These are phyloP conservation scores for Leuctra nigra DNA, from an alignment of 2,888 invertebrate species.

Conservation along the genomic window DNA sequence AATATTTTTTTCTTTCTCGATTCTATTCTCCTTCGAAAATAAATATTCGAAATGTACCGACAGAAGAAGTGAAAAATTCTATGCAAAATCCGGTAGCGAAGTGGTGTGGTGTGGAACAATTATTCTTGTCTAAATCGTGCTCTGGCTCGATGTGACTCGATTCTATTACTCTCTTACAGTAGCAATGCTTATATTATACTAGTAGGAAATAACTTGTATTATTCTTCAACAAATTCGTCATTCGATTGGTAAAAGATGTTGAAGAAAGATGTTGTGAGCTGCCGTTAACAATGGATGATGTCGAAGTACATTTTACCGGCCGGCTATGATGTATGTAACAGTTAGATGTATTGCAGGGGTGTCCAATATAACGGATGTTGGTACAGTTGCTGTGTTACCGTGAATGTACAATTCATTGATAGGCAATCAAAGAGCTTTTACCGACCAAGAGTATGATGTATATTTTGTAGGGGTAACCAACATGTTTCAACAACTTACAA, in stretches of 20 bases:
- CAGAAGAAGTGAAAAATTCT: slow-evolving; percentile 7
- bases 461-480: too few species aligned
- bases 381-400: too few species aligned
- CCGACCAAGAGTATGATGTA: too few species aligned
- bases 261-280: slow-evolving; percentile 16
- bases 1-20: background rate
- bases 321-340: background rate
- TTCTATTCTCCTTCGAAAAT: background rate
- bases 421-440: too few species aligned
- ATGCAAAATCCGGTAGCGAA: slow-evolving; percentile 14
- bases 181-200: background rate
- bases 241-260: slow-evolving; percentile 7
- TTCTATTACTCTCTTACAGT: background rate
- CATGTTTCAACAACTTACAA: too few species aligned
- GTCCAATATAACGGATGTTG: background rate
- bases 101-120: slow-evolving; percentile 1
- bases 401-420: too few species aligned
- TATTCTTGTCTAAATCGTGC: slow-evolving; percentile 1
- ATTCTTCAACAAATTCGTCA: slow-evolving; percentile 17
- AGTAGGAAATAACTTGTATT: slow-evolving; percentile 15
- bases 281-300: slow-evolving; percentile 17
- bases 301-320: too few species aligned
- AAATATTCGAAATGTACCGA: slow-evolving; percentile 17
- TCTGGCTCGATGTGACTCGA: background rate
- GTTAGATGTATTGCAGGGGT: background rate